Percentiles rank a stretch among this genome's conserved stretches.
phyloP scores from a whole-genome alignment of 2,888 invertebrate genomes.

The Nomada fabriciana region DNA sequence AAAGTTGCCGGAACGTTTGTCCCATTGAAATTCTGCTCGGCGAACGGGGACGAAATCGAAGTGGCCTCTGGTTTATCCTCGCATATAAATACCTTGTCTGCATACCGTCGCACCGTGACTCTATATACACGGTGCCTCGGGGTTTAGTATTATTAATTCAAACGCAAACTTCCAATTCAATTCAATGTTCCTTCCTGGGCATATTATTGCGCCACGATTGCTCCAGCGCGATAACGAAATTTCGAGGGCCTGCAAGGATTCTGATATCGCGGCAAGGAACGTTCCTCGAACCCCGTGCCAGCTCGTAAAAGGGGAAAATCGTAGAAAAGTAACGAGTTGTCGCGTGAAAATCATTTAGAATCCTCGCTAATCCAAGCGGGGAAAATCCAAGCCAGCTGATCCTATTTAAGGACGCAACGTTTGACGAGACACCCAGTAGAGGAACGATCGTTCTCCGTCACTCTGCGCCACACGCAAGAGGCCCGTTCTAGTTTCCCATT shows the following conservation, averaged over 20 bases:
- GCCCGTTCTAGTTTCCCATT: conserved; percentile 54
- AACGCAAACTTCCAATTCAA: neutral
- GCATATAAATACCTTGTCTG: conserved; percentile 34
- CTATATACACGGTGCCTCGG: neutral
- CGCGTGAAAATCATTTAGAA: too few species aligned
- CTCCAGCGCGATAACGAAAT: too few species aligned
- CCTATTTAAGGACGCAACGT: conserved; percentile 8
- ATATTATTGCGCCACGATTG: neutral
- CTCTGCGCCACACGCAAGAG: conserved; percentile 21
- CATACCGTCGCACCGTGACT: conserved; percentile 5
- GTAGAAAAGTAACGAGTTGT: too few species aligned
- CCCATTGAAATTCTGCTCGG: conserved; percentile 22
- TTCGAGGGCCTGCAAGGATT: too few species aligned
- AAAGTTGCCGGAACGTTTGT: conserved; percentile 19
- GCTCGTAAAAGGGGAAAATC: too few species aligned
- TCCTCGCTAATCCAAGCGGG: too few species aligned
- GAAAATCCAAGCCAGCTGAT: too few species aligned
- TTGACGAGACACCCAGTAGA: neutral
- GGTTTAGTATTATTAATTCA: neutral
- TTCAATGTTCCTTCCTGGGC: neutral
- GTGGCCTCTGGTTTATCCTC: conserved; percentile 39
- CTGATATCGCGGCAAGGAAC: too few species aligned
- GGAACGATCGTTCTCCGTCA: neutral
- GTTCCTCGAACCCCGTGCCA: too few species aligned
- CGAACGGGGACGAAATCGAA: conserved; percentile 33